A percentile compares a stretch with the other conserved stretches of the same genome.
These are phyloP conservation scores for Plusia festucae DNA, from an alignment of 2,888 invertebrate genomes.

Conservation along the genomic window DNA sequence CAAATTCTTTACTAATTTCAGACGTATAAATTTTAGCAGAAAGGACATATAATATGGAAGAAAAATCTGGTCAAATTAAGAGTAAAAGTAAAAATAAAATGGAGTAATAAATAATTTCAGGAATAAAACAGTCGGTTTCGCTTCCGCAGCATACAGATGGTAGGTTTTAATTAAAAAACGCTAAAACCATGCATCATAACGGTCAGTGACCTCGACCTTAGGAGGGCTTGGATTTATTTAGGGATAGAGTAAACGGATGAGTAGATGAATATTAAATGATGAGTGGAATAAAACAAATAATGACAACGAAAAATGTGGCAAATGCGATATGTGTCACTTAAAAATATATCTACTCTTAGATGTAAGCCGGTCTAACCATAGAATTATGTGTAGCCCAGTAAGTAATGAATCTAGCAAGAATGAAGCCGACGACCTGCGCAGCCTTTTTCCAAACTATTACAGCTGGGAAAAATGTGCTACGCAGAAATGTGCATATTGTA, in stretches of 20 bases:
- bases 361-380: too few species aligned
- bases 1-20: not conserved
- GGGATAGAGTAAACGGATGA: not conserved
- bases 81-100: slow-evolving; percentile 28
- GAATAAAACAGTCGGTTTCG: slow-evolving; percentile 31
- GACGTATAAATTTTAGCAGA: not conserved
- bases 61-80: slow-evolving; percentile 7
- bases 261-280: not conserved
- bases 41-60: not conserved
- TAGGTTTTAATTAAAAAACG: slow-evolving; percentile 49
- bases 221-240: slow-evolving; percentile 10
- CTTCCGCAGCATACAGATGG: slow-evolving; percentile 29
- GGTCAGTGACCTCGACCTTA: slow-evolving; percentile 25
- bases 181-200: slow-evolving; percentile 38
- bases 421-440: too few species aligned
- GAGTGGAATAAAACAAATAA: too few species aligned
- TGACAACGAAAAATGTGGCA: too few species aligned
- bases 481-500: too few species aligned
- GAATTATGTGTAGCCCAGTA: too few species aligned
- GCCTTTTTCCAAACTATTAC: too few species aligned
- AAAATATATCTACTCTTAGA: too few species aligned
- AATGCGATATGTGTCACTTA: too few species aligned
- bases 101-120: slow-evolving; percentile 40
- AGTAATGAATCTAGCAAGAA: too few species aligned
- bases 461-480: too few species aligned